Percentiles rank a stretch among this genome's conserved stretches.
phyloP scores from a whole-genome alignment of 2,888 invertebrate genomes.

The Mantis religiosa region DNA sequence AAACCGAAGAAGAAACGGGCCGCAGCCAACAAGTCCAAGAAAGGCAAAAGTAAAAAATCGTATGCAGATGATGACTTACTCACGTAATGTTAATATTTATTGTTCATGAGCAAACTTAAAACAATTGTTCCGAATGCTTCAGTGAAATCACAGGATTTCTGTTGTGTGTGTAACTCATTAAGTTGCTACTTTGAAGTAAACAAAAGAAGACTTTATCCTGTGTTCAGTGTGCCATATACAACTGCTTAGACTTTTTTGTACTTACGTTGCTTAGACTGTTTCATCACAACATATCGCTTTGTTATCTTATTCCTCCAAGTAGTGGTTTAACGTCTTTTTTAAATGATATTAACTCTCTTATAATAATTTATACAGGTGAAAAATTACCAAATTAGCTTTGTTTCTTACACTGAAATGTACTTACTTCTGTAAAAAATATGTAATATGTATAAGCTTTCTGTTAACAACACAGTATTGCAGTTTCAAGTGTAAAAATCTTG shows the following conservation, averaged over 20 bases:
- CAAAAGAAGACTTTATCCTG: background rate
- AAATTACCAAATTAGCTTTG: background rate
- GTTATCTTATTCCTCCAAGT: background rate
- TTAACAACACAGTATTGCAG: background rate
- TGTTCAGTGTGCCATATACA: background rate
- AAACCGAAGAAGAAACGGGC: slow-evolving; percentile 50
- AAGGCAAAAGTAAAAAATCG: slow-evolving; percentile 35
- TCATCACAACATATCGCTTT: background rate
- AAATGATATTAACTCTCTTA: background rate
- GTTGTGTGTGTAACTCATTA: background rate
- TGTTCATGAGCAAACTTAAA: background rate
- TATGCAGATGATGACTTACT: slow-evolving; percentile 20
- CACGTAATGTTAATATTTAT: background rate
- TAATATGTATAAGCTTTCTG: background rate
- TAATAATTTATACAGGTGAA: background rate
- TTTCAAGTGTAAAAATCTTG: background rate
- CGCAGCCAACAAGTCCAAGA: slow-evolving; percentile 43
- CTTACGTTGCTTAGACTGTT: background rate
- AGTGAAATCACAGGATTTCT: background rate
- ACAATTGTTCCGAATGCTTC: background rate
- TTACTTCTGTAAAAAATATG: background rate
- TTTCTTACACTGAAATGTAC: background rate
- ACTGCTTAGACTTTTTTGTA: background rate
- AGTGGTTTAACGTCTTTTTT: background rate
- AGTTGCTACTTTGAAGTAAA: background rate